Evolutionary conservation across 1,140 invertebrate genomes (phyloP).

Genomic region (Drosophila trapezifrons): DNA sequence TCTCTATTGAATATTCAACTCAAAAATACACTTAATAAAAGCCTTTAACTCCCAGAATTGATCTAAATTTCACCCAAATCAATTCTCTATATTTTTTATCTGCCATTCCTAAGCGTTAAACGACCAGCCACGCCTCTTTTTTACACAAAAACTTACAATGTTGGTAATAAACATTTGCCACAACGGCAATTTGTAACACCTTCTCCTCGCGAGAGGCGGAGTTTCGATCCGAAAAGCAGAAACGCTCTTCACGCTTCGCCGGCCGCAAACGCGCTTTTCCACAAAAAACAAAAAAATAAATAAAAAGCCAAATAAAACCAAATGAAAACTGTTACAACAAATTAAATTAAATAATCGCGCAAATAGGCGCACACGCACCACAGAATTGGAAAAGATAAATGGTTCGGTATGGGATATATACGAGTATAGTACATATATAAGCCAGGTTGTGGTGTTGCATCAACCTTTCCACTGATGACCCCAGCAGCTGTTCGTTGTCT

Average conservation of each 20-base stretch:
- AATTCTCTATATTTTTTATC: background rate
- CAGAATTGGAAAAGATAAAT: slow-evolving; percentile 14
- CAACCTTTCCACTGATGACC: slow-evolving; percentile 49
- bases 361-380: slow-evolving; percentile 52
- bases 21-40: background rate
- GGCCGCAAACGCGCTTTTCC: slow-evolving; percentile 50
- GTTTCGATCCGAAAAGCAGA: slow-evolving; percentile 42
- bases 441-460: slow-evolving; percentile 15
- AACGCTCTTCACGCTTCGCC: slow-evolving; percentile 69
- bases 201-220: slow-evolving; percentile 49
- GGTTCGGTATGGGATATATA: background rate
- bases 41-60: background rate
- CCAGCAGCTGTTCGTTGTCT: slow-evolving; percentile 44
- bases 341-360: slow-evolving; percentile 78
- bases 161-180: slow-evolving; percentile 46
- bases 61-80: background rate
- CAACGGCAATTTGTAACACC: slow-evolving; percentile 60
- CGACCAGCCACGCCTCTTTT: slow-evolving; percentile 28
- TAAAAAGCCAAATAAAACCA: slow-evolving; percentile 34
- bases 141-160: slow-evolving; percentile 39
- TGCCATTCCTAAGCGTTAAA: background rate
- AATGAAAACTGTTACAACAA: slow-evolving; percentile 72
- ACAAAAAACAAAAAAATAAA: slow-evolving; percentile 30
- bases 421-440: background rate
- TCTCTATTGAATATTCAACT: too few species aligned